Conservation (phyloP, 2,797 vertebrate species). For the Agapornis canus region DNA sequence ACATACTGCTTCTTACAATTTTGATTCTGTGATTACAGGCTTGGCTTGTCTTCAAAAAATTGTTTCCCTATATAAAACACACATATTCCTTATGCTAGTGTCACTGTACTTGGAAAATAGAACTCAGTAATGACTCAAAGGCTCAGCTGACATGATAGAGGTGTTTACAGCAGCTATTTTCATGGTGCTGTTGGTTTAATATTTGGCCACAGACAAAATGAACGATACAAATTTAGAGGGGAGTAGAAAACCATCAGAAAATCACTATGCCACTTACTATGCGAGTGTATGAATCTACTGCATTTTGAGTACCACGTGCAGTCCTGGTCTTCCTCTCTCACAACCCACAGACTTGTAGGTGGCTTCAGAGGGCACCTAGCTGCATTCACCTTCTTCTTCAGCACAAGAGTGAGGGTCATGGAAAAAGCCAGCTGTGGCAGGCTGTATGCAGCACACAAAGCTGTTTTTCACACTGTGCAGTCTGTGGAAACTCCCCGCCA, state of each 20-base stretch:
- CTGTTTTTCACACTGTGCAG: accelerated
- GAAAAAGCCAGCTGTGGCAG: neutral
- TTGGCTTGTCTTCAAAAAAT: neutral
- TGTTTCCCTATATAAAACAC: neutral
- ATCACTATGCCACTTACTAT: neutral
- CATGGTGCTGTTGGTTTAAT: neutral
- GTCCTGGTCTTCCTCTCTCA: neutral
- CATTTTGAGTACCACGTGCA: neutral
- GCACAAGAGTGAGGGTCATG: neutral
- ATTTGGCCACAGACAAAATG: neutral
- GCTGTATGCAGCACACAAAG: accelerated
- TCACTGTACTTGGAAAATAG: neutral
- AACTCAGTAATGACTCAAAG: neutral
- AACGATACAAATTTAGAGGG: neutral
- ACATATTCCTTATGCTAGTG: neutral
- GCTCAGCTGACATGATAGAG: neutral
- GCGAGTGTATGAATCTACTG: neutral
- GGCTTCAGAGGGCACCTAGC: neutral
- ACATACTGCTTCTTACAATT: neutral
- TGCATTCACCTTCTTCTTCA: neutral
- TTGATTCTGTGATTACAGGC: neutral
- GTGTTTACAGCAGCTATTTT: neutral
- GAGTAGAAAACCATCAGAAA: neutral
- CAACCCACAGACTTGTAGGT: neutral
- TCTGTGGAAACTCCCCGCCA: neutral